Conservation (phyloP, 1,140 invertebrate species). For the Neelides sp. region DNA sequence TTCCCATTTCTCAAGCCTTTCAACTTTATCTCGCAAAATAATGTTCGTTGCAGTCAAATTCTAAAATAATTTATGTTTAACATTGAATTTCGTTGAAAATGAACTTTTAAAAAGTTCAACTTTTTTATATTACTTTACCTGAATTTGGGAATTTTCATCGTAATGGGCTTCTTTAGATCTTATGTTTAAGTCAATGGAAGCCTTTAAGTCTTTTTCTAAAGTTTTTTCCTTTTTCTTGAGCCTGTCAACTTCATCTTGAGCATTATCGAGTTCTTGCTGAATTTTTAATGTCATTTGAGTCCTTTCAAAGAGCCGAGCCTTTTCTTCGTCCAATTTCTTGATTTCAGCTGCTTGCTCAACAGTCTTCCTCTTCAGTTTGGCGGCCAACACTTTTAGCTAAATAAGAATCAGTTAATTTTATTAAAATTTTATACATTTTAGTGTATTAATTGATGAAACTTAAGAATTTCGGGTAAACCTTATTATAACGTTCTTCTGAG, state of each 20-base stretch:
- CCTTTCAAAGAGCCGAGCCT: constrained; percentile 13
- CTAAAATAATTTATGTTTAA: constrained; percentile 11
- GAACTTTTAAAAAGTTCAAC: constrained; percentile 1
- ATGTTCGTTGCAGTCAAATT: constrained; percentile 20
- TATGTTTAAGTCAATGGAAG: constrained; percentile 21
- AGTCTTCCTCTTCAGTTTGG: constrained; percentile 25
- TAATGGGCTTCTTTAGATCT: constrained; percentile 18
- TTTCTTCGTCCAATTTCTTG: constrained; percentile 14
- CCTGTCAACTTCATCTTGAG: constrained; percentile 28
- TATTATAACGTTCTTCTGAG: constrained; percentile 26
- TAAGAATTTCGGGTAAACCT: background rate
- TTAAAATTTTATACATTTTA: background rate
- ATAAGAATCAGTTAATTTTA: background rate
- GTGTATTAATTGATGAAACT: background rate
- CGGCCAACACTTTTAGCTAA: constrained; percentile 20
- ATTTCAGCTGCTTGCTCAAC: constrained; percentile 26
- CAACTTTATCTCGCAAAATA: constrained; percentile 22
- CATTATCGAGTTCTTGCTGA: constrained; percentile 29
- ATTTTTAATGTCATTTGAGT: constrained; percentile 24
- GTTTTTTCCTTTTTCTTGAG: constrained; percentile 15
- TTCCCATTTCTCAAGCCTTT: constrained; percentile 15
- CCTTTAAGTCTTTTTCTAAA: constrained; percentile 28
- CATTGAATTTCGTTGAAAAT: background rate
- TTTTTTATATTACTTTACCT: constrained; percentile 1
- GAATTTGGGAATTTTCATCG: constrained; percentile 1